These are phyloP conservation scores for Lacerta agilis DNA, from an alignment of 2,797 vertebrate genomes.

Conservation along the genomic window DNA sequence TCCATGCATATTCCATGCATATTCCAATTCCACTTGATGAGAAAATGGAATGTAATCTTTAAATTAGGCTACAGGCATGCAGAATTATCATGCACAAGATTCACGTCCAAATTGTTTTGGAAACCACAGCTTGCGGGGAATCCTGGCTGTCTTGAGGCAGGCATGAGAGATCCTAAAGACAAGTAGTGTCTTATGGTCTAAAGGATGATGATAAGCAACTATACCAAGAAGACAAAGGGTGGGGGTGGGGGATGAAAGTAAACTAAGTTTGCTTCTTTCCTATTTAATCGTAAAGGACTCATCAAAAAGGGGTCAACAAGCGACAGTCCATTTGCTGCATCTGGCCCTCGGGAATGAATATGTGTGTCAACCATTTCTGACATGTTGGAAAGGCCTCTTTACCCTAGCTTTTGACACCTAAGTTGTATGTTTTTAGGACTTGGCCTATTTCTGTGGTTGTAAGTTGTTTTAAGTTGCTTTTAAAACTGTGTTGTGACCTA, in stretches of 20 bases:
- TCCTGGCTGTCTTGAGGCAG: too few species aligned
- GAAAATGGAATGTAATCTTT: neutral
- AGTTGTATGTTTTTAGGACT: too few species aligned
- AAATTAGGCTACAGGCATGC: neutral
- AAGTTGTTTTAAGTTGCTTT: too few species aligned
- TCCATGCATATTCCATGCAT: neutral
- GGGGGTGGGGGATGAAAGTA: neutral
- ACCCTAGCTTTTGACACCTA: too few species aligned
- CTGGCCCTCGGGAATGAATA: neutral
- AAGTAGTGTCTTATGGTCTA: neutral
- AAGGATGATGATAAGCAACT: neutral
- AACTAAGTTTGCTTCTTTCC: too few species aligned
- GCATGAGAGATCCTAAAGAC: neutral
- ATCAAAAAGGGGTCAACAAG: neutral
- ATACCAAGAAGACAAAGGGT: neutral
- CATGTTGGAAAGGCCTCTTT: neutral
- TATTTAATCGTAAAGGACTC: neutral
- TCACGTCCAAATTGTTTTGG: neutral
- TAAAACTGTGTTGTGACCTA: too few species aligned
- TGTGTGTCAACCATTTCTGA: neutral
- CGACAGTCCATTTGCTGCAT: neutral
- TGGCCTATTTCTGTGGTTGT: too few species aligned
- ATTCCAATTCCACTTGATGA: neutral
- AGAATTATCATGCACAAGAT: neutral
- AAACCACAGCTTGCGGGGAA: neutral